Evolutionary conservation across 2,888 invertebrate species (phyloP).

Genomic region (Argynnis bischoffii): DNA sequence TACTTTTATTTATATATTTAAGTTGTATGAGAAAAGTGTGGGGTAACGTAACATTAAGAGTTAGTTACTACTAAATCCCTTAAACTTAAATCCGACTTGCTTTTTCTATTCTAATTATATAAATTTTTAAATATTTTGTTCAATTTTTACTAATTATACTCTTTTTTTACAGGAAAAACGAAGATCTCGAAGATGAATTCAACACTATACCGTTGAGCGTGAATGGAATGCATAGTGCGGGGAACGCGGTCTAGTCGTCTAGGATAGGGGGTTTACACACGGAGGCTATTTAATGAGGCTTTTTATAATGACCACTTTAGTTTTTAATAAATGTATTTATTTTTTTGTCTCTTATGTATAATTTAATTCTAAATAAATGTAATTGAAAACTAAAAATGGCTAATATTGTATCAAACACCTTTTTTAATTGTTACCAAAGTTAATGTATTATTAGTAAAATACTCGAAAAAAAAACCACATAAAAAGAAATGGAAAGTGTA

Average conservation of each 20-base stretch:
- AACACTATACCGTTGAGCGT: slow-evolving; percentile 76
- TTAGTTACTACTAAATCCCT: too few species aligned
- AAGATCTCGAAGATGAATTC: slow-evolving; percentile 75
- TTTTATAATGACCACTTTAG: slow-evolving; percentile 11
- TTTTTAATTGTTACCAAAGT: neutral
- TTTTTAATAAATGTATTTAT: slow-evolving; percentile 12
- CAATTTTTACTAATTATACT: neutral
- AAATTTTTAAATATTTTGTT: neutral
- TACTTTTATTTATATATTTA: too few species aligned
- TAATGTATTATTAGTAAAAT: too few species aligned
- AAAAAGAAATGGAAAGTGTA: neutral
- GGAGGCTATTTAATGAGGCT: slow-evolving; percentile 10
- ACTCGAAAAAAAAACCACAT: neutral
- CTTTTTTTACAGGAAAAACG: slow-evolving; percentile 65
- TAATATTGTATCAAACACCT: neutral
- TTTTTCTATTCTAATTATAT: too few species aligned
- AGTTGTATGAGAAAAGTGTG: too few species aligned
- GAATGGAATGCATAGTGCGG: slow-evolving; percentile 72
- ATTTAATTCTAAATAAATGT: too few species aligned
- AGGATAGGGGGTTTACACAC: slow-evolving; percentile 37
- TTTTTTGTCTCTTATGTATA: slow-evolving; percentile 9
- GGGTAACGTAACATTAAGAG: too few species aligned
- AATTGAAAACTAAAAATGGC: too few species aligned
- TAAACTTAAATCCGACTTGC: neutral
- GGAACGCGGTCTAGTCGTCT: slow-evolving; percentile 71